Evolutionary conservation across 2,797 vertebrate genomes (phyloP).

Genomic region (Sebastes iracundus): DNA sequence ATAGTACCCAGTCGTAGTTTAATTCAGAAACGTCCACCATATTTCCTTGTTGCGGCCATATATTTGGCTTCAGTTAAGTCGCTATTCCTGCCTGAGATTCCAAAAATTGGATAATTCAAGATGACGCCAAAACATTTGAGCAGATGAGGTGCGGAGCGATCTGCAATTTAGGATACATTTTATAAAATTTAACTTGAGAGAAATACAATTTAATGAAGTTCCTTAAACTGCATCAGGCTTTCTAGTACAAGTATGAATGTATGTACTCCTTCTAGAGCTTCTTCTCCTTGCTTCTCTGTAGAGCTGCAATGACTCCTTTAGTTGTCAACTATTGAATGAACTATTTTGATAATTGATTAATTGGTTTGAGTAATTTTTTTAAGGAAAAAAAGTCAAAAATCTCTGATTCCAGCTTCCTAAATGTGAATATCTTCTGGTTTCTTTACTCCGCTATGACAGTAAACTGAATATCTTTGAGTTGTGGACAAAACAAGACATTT

Average conservation of each 20-base stretch:
- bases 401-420: no score
- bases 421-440: no score
- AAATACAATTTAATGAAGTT: not conserved
- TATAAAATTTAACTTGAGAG: not conserved
- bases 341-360: no score
- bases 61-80: not conserved
- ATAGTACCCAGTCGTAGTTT: not conserved
- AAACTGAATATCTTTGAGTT: no score
- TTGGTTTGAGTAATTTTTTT: no score
- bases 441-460: no score
- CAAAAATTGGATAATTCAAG: not conserved
- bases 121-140: not conserved
- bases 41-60: not conserved
- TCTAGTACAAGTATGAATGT: not conserved
- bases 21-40: not conserved
- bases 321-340: no score
- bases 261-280: not conserved
- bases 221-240: not conserved
- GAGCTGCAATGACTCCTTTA: no score
- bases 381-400: no score
- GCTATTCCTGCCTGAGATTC: not conserved
- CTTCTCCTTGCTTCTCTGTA: not conserved
- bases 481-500: no score
- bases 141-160: not conserved
- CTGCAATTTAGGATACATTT: not conserved